Percentiles rank a stretch among this genome's conserved stretches.
These are phyloP conservation scores for Limnephilus lunatus DNA, from an alignment of 2,888 invertebrate genomes.

Conservation along the genomic window DNA sequence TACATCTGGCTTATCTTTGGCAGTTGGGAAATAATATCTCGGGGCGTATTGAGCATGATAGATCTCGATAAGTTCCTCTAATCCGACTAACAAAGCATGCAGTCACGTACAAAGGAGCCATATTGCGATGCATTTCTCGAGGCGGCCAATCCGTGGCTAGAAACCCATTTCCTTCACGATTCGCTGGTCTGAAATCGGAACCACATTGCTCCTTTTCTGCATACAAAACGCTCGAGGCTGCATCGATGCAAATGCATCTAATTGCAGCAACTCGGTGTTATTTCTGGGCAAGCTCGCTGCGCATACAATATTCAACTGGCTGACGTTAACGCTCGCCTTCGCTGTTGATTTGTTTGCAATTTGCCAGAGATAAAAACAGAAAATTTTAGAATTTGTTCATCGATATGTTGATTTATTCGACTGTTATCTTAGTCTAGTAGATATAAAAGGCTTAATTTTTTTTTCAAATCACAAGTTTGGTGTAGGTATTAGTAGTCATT, in stretches of 20 bases:
- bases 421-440: neutral
- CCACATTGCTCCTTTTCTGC: constrained; percentile 36
- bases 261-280: neutral
- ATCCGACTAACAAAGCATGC: constrained; percentile 25
- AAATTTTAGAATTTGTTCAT: no score
- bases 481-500: no score
- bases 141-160: constrained; percentile 10
- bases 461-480: no score
- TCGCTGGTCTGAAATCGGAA: constrained; percentile 6
- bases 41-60: neutral
- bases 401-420: neutral
- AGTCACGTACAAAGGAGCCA: constrained; percentile 45
- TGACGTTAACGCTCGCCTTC: neutral
- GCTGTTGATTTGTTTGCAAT: neutral
- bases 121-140: constrained; percentile 3
- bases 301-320: neutral
- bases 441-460: neutral
- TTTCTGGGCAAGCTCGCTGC: neutral
- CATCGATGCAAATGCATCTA: neutral
- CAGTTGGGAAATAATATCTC: constrained; percentile 17
- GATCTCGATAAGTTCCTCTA: constrained; percentile 12
- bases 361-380: neutral
- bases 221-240: neutral
- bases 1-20: constrained; percentile 13
- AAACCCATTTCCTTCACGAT: constrained; percentile 24